Conservation (phyloP, 1,140 invertebrate species). For the Frieseomelitta varia region DNA sequence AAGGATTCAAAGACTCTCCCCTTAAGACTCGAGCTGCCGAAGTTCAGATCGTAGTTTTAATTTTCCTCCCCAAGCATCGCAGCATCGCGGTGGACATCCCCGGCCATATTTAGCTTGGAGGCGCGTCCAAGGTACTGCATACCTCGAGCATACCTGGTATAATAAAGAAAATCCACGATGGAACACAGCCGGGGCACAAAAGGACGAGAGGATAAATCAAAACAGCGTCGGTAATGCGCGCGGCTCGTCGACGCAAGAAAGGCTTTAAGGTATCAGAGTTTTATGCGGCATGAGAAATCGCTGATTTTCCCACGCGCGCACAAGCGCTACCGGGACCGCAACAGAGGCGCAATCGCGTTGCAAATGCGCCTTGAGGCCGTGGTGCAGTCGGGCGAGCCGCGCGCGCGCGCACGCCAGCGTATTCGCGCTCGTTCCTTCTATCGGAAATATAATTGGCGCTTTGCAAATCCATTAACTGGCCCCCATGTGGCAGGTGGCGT, state of each 20-base stretch:
- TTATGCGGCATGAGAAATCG: constrained; percentile 75
- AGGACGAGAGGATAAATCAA: constrained; percentile 71
- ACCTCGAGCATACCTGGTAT: not conserved
- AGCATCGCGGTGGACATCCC: not conserved
- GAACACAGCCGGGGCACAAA: constrained; percentile 64
- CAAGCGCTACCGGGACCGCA: constrained; percentile 57
- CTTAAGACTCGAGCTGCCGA: not conserved
- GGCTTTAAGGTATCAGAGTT: constrained; percentile 42
- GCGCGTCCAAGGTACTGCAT: not conserved
- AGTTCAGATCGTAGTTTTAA: not conserved
- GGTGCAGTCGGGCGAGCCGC: not conserved
- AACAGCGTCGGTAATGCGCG: constrained; percentile 63
- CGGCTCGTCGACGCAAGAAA: constrained; percentile 46
- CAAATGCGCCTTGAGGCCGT: constrained; percentile 30
- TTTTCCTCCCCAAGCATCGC: not conserved
- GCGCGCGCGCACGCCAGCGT: too few species aligned
- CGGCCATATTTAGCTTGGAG: not conserved
- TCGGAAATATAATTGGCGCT: constrained; percentile 71
- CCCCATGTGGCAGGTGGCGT: constrained; percentile 62
- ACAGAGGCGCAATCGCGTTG: constrained; percentile 23
- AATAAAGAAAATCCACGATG: constrained; percentile 54
- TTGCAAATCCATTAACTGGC: constrained; percentile 67
- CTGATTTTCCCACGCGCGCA: constrained; percentile 76
- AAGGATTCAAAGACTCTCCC: not conserved
- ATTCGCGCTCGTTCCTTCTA: constrained; percentile 41